Percentiles rank a stretch among this genome's conserved stretches.
phyloP scores from a whole-genome alignment of 2,797 vertebrate species.

The Periophthalmus magnuspinnatus region DNA sequence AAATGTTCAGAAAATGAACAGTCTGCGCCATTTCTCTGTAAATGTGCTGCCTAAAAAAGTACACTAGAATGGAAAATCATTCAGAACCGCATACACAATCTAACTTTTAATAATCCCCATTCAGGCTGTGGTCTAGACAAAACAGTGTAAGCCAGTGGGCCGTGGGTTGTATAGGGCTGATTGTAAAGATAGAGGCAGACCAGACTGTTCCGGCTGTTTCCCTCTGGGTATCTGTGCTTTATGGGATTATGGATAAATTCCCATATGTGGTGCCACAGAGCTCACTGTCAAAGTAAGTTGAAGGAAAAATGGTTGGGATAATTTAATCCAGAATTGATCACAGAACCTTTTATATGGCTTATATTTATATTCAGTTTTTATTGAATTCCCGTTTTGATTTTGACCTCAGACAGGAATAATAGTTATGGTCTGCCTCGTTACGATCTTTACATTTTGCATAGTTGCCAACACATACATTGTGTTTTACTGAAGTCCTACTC shows the following conservation, averaged over 20 bases:
- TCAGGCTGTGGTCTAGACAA: constrained; percentile 16
- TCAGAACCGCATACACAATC: constrained; percentile 38
- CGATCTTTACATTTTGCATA: no score
- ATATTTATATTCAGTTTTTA: background rate
- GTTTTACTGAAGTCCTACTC: no score
- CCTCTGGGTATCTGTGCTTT: constrained; percentile 27
- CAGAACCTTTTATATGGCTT: constrained; percentile 27
- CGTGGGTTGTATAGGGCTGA: constrained; percentile 27
- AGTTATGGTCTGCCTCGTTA: background rate
- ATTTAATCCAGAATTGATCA: constrained; percentile 41
- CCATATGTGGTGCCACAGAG: constrained; percentile 29
- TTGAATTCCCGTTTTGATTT: background rate
- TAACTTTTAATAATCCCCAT: constrained; percentile 40
- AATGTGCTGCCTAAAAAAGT: constrained; percentile 20
- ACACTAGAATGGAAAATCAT: constrained; percentile 47
- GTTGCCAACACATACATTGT: no score
- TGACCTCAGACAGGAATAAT: background rate
- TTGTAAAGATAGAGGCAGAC: constrained; percentile 11
- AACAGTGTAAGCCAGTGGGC: constrained; percentile 19
- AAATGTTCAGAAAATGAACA: no score
- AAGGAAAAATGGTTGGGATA: constrained; percentile 35
- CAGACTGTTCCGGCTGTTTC: constrained; percentile 24
- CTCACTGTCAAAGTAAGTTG: constrained; percentile 24
- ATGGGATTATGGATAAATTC: constrained; percentile 44
- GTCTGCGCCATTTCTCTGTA: background rate